Evolutionary conservation across 2,797 vertebrate species (phyloP).

Genomic region (Carduelis carduelis): DNA sequence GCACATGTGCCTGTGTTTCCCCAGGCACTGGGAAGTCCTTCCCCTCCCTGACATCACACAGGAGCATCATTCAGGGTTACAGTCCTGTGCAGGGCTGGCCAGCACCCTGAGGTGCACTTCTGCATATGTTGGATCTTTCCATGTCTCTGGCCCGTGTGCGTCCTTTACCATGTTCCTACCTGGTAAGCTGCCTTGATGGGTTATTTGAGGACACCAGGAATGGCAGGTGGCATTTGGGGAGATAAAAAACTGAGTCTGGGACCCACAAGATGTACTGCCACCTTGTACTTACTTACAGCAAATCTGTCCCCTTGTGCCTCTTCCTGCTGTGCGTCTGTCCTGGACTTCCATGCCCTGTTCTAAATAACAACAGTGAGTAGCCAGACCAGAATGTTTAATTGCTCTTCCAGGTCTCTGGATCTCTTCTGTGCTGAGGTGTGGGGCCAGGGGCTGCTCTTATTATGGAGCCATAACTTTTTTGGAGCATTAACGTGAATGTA

Average conservation of each 20-base stretch:
- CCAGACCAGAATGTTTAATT: not conserved
- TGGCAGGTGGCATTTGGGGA: not conserved
- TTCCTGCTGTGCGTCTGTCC: not conserved
- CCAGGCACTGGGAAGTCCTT: not conserved
- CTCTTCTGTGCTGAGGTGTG: not conserved
- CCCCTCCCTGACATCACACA: not conserved
- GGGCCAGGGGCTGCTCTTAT: not conserved
- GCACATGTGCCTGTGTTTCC: not conserved
- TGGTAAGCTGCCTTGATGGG: not conserved
- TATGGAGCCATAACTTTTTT: not conserved
- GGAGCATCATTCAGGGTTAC: not conserved
- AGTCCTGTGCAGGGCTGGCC: not conserved
- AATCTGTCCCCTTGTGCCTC: not conserved
- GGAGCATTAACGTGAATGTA: rapidly evolving
- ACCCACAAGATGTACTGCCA: not conserved
- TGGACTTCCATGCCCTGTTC: not conserved
- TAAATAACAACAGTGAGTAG: not conserved
- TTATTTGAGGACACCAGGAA: not conserved
- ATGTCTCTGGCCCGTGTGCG: not conserved
- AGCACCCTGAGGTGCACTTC: not conserved
- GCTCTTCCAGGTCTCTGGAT: not conserved
- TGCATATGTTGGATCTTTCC: not conserved
- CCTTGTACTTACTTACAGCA: not conserved
- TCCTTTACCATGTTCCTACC: rapidly evolving
- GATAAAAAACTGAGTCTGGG: not conserved